Evolutionary conservation across 2,113 vertebrate species (phyloP).

Genomic region (Lipophrys pholis): DNA sequence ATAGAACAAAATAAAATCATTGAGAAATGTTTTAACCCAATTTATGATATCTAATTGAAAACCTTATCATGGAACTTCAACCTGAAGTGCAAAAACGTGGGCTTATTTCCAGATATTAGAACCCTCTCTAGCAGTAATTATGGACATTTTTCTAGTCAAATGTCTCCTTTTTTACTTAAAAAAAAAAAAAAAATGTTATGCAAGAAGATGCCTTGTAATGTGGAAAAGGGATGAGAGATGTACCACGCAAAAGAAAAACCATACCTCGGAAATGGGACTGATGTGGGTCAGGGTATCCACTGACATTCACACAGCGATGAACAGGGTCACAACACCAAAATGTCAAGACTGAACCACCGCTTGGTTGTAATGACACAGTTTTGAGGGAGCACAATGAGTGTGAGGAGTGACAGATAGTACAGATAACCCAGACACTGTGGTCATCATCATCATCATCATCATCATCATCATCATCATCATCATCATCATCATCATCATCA

Average conservation of each 20-base stretch:
- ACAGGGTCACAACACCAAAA: conserved; percentile 6
- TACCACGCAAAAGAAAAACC: neutral
- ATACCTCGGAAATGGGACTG: neutral
- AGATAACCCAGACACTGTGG: neutral
- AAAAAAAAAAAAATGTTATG: no score
- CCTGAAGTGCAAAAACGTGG: no score
- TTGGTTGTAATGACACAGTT: neutral
- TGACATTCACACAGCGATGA: neutral
- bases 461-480: conserved; percentile 6
- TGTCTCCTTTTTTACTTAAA: no score
- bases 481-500: conserved; percentile 3
- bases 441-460: conserved; percentile 6
- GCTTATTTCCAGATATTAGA: no score
- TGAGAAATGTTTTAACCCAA: no score
- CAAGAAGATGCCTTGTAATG: neutral
- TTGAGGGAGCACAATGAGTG: neutral
- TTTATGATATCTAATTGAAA: no score
- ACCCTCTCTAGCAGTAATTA: no score
- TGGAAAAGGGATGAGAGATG: neutral
- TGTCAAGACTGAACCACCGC: neutral
- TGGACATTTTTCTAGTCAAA: no score
- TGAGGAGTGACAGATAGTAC: neutral
- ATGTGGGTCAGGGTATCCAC: neutral
- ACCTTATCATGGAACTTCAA: no score
- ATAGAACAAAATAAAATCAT: no score